These are phyloP conservation scores for Nyctibius grandis DNA, from an alignment of 2,797 vertebrate species.

Conservation along the genomic window DNA sequence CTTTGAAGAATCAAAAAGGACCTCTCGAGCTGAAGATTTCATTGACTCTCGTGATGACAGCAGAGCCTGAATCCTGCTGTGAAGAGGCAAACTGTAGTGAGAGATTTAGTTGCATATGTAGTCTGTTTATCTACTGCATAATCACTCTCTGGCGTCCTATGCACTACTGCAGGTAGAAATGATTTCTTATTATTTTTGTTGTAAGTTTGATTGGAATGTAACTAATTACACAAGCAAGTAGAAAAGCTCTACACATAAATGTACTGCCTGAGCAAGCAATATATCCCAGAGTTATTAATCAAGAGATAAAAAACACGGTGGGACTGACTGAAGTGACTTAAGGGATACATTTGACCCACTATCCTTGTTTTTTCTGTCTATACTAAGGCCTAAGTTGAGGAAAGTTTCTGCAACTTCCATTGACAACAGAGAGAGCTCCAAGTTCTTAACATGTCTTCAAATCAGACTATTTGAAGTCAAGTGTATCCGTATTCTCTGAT, in stretches of 20 bases:
- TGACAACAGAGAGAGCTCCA: background rate
- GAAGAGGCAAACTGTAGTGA: background rate
- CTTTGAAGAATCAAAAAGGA: conserved; percentile 25
- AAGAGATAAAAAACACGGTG: conserved; percentile 14
- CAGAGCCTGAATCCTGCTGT: conserved; percentile 14
- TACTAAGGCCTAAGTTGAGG: background rate
- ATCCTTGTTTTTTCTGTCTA: background rate
- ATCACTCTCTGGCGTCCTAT: conserved; percentile 40
- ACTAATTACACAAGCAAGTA: conserved; percentile 42
- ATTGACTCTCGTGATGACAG: conserved; percentile 19
- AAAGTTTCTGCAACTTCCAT: background rate
- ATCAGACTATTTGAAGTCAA: background rate
- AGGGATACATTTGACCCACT: background rate
- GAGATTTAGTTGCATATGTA: background rate
- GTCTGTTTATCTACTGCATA: conserved; percentile 34
- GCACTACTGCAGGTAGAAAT: conserved; percentile 34
- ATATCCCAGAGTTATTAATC: conserved; percentile 25
- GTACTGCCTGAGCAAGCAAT: conserved; percentile 10
- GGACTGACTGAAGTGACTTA: background rate
- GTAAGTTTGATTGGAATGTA: conserved; percentile 62
- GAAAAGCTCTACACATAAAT: background rate
- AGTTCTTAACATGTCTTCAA: background rate
- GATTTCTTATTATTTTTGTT: conserved; percentile 66
- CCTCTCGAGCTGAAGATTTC: conserved; percentile 8
- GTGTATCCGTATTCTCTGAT: background rate